Evolutionary conservation across 2,888 invertebrate genomes (phyloP).

Genomic region (Drosophila atripex): DNA sequence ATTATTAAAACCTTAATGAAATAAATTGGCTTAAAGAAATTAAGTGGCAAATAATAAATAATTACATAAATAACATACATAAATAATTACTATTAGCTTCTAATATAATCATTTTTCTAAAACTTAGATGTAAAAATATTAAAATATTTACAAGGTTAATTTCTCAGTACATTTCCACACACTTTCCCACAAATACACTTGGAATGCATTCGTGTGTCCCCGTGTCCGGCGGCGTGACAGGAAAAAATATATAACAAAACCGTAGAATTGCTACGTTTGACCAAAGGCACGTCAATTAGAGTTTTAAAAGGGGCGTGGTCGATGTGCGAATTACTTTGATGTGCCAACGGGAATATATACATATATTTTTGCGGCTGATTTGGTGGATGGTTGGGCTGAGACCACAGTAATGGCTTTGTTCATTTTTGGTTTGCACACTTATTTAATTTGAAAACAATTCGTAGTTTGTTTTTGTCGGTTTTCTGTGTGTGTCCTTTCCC

Average conservation of each 20-base stretch:
- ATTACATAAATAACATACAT: no score
- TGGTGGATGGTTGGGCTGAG: slow-evolving; percentile 14
- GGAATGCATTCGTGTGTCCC: slow-evolving; percentile 58
- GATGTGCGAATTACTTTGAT: slow-evolving; percentile 35
- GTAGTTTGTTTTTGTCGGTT: slow-evolving; percentile 45
- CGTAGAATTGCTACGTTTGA: slow-evolving; percentile 66
- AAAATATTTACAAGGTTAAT: neutral
- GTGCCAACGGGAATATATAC: slow-evolving; percentile 17
- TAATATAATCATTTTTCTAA: no score
- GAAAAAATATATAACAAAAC: slow-evolving; percentile 33
- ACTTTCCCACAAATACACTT: slow-evolving; percentile 33
- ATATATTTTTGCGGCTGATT: slow-evolving; percentile 12
- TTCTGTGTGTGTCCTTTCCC: slow-evolving; percentile 27
- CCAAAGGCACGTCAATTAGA: slow-evolving; percentile 75
- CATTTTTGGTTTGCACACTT: slow-evolving; percentile 49
- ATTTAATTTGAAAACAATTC: slow-evolving; percentile 70
- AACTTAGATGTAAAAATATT: no score
- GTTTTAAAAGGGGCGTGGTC: slow-evolving; percentile 35
- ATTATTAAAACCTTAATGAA: no score
- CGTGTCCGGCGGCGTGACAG: slow-evolving; percentile 51
- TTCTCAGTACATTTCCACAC: slow-evolving; percentile 7
- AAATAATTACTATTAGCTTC: no score
- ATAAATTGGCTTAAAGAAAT: no score
- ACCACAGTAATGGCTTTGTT: slow-evolving; percentile 22
- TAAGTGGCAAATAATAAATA: no score